Conservation (phyloP, 2,888 invertebrate genomes). For the Dromius quadrimaculatus region DNA sequence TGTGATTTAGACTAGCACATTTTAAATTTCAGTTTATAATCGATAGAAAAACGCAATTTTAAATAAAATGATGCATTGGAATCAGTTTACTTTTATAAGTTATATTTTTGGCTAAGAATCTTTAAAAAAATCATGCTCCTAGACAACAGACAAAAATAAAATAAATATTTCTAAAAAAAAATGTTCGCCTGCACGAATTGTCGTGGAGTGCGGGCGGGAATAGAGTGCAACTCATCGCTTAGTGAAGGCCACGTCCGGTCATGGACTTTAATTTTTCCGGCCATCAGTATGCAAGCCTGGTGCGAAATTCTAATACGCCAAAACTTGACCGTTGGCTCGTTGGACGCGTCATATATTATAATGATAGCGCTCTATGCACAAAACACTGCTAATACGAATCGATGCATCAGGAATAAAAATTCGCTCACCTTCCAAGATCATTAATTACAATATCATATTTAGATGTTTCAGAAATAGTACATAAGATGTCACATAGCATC, state of each 20-base stretch:
- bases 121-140: too few relatives aligned
- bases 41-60: too few relatives aligned
- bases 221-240: not conserved
- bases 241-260: constrained; percentile 40
- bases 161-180: constrained; percentile 14
- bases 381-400: not conserved
- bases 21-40: too few relatives aligned
- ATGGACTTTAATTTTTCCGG: constrained; percentile 44
- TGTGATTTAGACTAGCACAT: too few relatives aligned
- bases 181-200: not conserved
- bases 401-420: constrained; percentile 24
- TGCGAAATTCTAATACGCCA: constrained; percentile 45
- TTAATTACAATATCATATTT: too few relatives aligned
- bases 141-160: constrained; percentile 31
- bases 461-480: too few relatives aligned
- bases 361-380: not conserved
- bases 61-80: too few relatives aligned
- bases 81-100: too few relatives aligned
- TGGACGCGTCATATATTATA: constrained; percentile 27
- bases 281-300: constrained; percentile 43
- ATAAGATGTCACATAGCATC: too few relatives aligned
- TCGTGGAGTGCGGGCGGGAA: not conserved
- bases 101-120: too few relatives aligned
- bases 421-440: constrained; percentile 45
- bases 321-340: constrained; percentile 40